Evolutionary conservation across 2,113 vertebrate genomes (phyloP).

Genomic region (Mirza zaza): DNA sequence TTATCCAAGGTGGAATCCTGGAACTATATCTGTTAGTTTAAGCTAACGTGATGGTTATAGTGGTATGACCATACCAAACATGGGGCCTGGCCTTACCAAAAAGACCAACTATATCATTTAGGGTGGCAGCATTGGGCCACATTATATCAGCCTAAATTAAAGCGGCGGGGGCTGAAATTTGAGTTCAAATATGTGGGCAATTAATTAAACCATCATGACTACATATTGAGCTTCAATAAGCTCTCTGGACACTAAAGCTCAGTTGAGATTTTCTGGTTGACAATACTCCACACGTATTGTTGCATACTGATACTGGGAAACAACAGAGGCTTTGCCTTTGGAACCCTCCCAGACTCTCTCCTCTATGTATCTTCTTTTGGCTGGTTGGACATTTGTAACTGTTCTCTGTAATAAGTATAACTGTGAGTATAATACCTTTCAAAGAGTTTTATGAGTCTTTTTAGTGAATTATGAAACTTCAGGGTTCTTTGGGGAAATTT

Average conservation of each 20-base stretch:
- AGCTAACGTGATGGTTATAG: too few species aligned
- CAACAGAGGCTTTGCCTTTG: neutral
- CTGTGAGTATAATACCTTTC: neutral
- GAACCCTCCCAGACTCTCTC: neutral
- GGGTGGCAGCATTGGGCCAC: fast-evolving
- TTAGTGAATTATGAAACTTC: neutral
- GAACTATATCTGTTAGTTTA: neutral
- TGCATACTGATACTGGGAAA: neutral
- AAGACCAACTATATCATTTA: neutral
- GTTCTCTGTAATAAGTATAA: neutral
- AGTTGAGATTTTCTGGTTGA: neutral
- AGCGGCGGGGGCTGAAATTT: neutral
- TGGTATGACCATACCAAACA: fast-evolving
- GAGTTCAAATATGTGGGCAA: neutral
- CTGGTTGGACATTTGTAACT: neutral
- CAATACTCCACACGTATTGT: too few species aligned
- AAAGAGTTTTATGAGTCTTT: neutral
- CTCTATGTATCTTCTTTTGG: neutral
- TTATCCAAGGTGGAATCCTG: neutral
- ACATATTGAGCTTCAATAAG: neutral
- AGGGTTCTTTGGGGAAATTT: neutral
- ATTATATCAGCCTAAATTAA: neutral
- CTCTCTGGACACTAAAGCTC: neutral
- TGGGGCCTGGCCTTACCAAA: fast-evolving
- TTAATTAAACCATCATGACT: neutral